These are phyloP conservation scores for Uria lomvia DNA, from an alignment of 2,113 vertebrate genomes.

Conservation along the genomic window DNA sequence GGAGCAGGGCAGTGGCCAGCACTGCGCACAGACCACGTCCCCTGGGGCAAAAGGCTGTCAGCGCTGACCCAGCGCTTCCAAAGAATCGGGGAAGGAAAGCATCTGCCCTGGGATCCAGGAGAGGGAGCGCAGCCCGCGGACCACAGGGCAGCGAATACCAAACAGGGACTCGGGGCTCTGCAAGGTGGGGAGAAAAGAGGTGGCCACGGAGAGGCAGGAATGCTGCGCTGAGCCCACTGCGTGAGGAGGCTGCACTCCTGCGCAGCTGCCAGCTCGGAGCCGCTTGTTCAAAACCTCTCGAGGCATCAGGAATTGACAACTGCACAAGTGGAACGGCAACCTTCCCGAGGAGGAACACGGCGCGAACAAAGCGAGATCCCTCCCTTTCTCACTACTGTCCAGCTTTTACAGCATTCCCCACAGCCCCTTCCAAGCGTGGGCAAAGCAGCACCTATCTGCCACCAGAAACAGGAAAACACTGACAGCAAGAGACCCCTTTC, in stretches of 20 bases:
- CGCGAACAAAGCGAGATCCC: not conserved
- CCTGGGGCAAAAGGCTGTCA: not conserved
- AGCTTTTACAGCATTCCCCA: not conserved
- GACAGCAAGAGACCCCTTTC: not conserved
- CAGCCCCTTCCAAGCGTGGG: not conserved
- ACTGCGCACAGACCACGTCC: not conserved
- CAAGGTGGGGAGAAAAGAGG: not conserved
- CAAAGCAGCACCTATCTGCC: no score
- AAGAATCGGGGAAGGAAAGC: not conserved
- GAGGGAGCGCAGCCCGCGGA: not conserved
- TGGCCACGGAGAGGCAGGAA: not conserved
- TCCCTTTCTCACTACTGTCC: not conserved
- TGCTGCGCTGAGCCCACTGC: fast-evolving
- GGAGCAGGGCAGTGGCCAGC: not conserved
- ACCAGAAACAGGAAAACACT: not conserved
- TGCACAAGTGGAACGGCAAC: not conserved
- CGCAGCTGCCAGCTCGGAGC: not conserved
- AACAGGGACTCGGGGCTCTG: not conserved
- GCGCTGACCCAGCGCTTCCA: not conserved
- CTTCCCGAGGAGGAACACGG: fast-evolving
- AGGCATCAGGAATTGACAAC: not conserved
- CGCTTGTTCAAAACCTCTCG: not conserved
- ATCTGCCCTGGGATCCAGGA: not conserved
- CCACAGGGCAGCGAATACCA: not conserved
- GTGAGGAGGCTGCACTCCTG: not conserved